phyloP scores from a whole-genome alignment of 2,888 invertebrate genomes.

The Nematopogon swammerdamellus region DNA sequence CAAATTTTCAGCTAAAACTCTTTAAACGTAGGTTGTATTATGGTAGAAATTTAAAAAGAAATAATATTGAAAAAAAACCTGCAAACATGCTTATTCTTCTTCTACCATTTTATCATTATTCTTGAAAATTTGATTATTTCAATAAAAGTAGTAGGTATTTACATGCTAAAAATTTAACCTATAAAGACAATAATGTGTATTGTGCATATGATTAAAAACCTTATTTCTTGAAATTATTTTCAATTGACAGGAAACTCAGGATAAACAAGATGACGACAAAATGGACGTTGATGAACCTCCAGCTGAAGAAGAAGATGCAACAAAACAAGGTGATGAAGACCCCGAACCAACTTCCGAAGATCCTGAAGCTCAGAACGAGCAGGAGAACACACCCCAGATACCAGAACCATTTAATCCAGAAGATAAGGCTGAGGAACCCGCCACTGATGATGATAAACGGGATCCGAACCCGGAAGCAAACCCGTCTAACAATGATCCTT shows the following conservation, averaged over 20 bases:
- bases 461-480: constrained; percentile 34
- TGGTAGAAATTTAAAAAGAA: no score
- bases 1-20: no score
- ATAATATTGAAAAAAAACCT: no score
- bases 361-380: constrained; percentile 15
- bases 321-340: constrained; percentile 52
- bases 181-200: no score
- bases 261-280: constrained; percentile 29
- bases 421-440: constrained; percentile 19
- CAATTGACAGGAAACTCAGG: constrained; percentile 6
- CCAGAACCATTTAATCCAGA: constrained; percentile 17
- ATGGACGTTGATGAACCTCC: constrained; percentile 31
- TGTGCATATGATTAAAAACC: constrained; percentile 1
- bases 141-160: no score
- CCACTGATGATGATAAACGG: constrained; percentile 23
- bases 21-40: no score
- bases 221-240: no score
- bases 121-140: no score
- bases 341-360: constrained; percentile 14
- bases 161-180: no score
- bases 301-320: constrained; percentile 46
- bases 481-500: constrained; percentile 43
- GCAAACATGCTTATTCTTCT: no score
- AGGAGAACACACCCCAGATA: constrained; percentile 17
- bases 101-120: no score